Conservation (phyloP, 2,888 invertebrate species). For the Diploptera punctata region DNA sequence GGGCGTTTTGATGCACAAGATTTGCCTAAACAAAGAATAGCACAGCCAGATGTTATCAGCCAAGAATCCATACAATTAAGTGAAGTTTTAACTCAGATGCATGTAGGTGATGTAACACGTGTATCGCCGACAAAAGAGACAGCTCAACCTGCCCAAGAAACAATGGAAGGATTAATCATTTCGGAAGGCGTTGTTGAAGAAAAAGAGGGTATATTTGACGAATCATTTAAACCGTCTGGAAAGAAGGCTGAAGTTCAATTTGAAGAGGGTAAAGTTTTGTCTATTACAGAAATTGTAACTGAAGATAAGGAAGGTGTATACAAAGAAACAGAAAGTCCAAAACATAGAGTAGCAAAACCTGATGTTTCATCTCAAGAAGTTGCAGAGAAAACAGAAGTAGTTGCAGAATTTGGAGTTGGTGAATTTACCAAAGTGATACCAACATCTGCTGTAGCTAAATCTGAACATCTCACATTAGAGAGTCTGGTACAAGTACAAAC, state of each 20-base stretch:
- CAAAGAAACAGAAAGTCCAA: slow-evolving; percentile 44
- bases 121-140: slow-evolving; percentile 36
- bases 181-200: slow-evolving; percentile 43
- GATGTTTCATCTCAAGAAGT: slow-evolving; percentile 47
- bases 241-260: slow-evolving; percentile 46
- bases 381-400: slow-evolving; percentile 47
- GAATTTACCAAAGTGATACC: slow-evolving; percentile 45
- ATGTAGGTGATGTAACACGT: slow-evolving; percentile 36
- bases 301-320: slow-evolving; percentile 44
- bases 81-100: slow-evolving; percentile 45
- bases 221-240: slow-evolving; percentile 43
- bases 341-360: slow-evolving; percentile 45
- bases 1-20: slow-evolving; percentile 51
- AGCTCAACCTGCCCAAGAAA: slow-evolving; percentile 39
- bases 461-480: slow-evolving; percentile 54
- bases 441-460: slow-evolving; percentile 49
- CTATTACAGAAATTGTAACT: slow-evolving; percentile 46
- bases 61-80: slow-evolving; percentile 48
- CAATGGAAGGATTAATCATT: slow-evolving; percentile 39
- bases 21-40: slow-evolving; percentile 45
- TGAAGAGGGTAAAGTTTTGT: slow-evolving; percentile 46
- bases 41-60: slow-evolving; percentile 45
- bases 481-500: slow-evolving; percentile 60
- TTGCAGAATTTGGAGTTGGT: slow-evolving; percentile 44
- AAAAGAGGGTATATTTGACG: slow-evolving; percentile 52